phyloP scores from a whole-genome alignment of 2,113 vertebrate genomes.

The Lethenteron camtschaticum region DNA sequence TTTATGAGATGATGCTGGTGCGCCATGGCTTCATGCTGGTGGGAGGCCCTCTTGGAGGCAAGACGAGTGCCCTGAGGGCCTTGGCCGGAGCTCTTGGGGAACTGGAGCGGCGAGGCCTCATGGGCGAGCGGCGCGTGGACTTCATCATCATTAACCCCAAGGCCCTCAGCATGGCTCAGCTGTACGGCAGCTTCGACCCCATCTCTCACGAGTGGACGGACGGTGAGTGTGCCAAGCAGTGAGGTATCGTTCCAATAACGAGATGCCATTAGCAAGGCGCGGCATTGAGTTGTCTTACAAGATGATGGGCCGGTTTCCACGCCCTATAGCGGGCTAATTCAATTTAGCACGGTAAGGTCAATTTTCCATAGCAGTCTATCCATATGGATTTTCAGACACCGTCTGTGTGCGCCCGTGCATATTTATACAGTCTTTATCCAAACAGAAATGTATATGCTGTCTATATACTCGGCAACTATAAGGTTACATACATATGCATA shows the following conservation, averaged over 20 bases:
- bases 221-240: background rate
- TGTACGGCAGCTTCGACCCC: constrained; percentile 13
- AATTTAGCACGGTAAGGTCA: too few relatives aligned
- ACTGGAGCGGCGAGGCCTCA: constrained; percentile 11
- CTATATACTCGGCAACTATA: too few relatives aligned
- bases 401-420: too few relatives aligned
- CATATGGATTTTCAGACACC: too few relatives aligned
- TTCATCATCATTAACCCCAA: constrained; percentile 14
- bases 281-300: too few relatives aligned
- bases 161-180: constrained; percentile 11
- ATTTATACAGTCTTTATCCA: too few relatives aligned
- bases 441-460: too few relatives aligned
- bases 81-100: constrained; percentile 13
- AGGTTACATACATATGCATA: too few relatives aligned
- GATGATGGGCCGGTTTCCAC: too few relatives aligned
- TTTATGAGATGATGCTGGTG: constrained; percentile 10
- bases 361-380: too few relatives aligned
- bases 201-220: constrained; percentile 15
- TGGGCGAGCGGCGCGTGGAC: constrained; percentile 10
- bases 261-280: too few relatives aligned
- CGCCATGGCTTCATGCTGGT: constrained; percentile 12
- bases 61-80: constrained; percentile 15
- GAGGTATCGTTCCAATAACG: background rate
- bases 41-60: constrained; percentile 11
- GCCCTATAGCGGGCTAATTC: too few relatives aligned